Evolutionary conservation across 2,888 invertebrate species (phyloP).

Genomic region (Linnaemya tessellans): DNA sequence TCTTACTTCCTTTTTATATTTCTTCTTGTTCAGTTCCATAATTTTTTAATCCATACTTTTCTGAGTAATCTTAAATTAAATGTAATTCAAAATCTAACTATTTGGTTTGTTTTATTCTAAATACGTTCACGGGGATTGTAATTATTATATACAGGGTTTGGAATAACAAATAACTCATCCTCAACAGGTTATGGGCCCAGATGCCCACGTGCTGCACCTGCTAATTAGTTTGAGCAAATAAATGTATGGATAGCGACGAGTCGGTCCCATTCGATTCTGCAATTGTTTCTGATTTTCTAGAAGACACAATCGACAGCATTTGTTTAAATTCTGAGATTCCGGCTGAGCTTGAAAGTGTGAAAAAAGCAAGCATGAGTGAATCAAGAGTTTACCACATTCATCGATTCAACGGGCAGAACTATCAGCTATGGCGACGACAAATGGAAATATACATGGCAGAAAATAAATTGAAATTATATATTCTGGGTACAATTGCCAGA

Average conservation of each 20-base stretch:
- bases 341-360: slow-evolving; percentile 12
- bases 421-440: slow-evolving; percentile 36
- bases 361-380: slow-evolving; percentile 4
- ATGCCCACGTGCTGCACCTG: no score
- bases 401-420: slow-evolving; percentile 26
- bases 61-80: no score
- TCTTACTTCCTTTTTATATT: no score
- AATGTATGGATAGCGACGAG: slow-evolving; percentile 1
- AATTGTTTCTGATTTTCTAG: slow-evolving; percentile 1
- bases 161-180: no score
- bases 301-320: slow-evolving; percentile 12
- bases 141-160: no score
- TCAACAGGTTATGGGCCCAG: no score
- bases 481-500: slow-evolving; percentile 63
- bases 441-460: slow-evolving; percentile 65
- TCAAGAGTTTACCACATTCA: slow-evolving; percentile 29
- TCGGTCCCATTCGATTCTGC: neutral
- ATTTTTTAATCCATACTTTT: no score
- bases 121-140: no score
- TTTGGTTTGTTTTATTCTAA: no score
- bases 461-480: slow-evolving; percentile 69
- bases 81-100: no score
- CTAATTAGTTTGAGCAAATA: no score
- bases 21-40: no score
- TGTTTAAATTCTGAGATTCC: slow-evolving; percentile 12